phyloP scores from a whole-genome alignment of 2,888 invertebrate genomes.

The Microplitis manilae region DNA sequence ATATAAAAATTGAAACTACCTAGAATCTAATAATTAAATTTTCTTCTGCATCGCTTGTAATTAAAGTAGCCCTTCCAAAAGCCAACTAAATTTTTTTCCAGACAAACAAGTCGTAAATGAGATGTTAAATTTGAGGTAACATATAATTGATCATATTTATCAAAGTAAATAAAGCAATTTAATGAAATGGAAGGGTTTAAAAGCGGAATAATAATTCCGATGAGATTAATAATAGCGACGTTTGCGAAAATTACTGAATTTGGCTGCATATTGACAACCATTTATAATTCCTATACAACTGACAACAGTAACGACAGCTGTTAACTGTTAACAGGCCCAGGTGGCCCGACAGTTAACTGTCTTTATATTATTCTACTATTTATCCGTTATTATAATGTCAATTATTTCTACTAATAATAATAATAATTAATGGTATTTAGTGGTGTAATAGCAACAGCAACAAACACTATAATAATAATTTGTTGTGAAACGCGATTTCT shows the following conservation, averaged over 20 bases:
- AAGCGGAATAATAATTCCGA: conserved; percentile 54
- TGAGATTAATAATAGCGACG: conserved; percentile 44
- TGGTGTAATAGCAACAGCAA: conserved; percentile 47
- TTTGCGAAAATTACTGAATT: conserved; percentile 32
- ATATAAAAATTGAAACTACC: conserved; percentile 54
- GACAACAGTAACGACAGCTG: conserved; percentile 4
- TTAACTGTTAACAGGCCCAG: background rate
- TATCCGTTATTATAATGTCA: conserved; percentile 34
- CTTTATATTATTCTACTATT: conserved; percentile 16
- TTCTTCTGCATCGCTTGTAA: conserved; percentile 83
- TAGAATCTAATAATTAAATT: conserved; percentile 55
- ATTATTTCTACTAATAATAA: conserved; percentile 38
- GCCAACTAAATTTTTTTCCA: conserved; percentile 83
- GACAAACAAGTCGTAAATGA: conserved; percentile 77
- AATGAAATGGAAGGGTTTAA: conserved; percentile 48
- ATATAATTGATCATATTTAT: conserved; percentile 8
- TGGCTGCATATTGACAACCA: conserved; percentile 7
- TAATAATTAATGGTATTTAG: conserved; percentile 45
- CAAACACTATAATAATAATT: conserved; percentile 43
- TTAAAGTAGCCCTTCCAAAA: conserved; percentile 87
- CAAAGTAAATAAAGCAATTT: conserved; percentile 3
- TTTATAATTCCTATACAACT: conserved; percentile 13
- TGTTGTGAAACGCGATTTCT: background rate
- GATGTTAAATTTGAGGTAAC: conserved; percentile 68
- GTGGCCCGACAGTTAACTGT: conserved; percentile 5